phyloP scores from a whole-genome alignment of 2,797 vertebrate genomes.

The Potorous gilbertii region DNA sequence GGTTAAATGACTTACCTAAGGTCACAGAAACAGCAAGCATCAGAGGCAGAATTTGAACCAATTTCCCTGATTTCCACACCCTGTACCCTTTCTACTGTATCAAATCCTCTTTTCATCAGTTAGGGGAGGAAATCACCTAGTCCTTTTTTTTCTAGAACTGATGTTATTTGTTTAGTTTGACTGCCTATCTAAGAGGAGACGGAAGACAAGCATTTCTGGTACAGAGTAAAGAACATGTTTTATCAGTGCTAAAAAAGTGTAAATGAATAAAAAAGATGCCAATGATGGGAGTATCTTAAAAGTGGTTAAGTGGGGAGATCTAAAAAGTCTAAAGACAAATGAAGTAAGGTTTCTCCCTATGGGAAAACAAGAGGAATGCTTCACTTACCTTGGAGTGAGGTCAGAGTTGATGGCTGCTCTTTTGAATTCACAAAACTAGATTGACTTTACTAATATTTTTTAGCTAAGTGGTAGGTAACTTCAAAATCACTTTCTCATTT shows the following conservation, averaged over 20 bases:
- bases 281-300: constrained; percentile 18
- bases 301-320: constrained; percentile 7
- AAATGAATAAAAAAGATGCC: neutral
- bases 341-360: constrained; percentile 17
- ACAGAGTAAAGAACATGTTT: neutral
- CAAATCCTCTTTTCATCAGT: neutral
- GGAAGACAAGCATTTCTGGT: constrained; percentile 5
- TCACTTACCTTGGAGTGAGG: constrained; percentile 9
- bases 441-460: neutral
- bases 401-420: neutral
- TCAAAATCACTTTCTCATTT: constrained; percentile 23
- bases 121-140: neutral
- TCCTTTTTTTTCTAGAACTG: neutral
- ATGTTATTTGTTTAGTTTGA: neutral
- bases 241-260: constrained; percentile 22
- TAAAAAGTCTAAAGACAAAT: constrained; percentile 1
- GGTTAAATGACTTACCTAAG: neutral
- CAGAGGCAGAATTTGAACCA: neutral
- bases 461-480: neutral
- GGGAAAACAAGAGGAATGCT: constrained; percentile 11
- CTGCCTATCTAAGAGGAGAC: constrained; percentile 29
- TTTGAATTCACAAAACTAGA: constrained; percentile 24
- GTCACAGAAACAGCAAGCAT: neutral
- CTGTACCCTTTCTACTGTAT: neutral
- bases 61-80: neutral